Conservation (phyloP, 2,113 vertebrate species). For the Malurus melanocephalus region DNA sequence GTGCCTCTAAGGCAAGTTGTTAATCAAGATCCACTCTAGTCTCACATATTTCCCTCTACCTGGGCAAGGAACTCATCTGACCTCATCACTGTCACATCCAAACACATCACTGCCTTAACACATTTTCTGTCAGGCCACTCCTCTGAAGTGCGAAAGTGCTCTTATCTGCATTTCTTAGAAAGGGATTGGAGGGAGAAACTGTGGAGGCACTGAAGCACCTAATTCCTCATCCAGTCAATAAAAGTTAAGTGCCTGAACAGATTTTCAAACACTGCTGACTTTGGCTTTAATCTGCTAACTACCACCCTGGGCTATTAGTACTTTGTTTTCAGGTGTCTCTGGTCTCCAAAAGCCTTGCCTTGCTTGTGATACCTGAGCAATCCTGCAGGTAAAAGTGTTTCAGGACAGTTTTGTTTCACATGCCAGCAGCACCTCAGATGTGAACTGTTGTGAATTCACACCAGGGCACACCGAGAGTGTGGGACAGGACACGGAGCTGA, state of each 20-base stretch:
- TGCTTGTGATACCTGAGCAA: not conserved
- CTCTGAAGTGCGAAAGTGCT: conserved; percentile 1
- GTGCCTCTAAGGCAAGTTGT: conserved; percentile 17
- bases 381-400: not conserved
- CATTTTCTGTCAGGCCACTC: not conserved
- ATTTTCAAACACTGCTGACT: not conserved
- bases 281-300: conserved; percentile 19
- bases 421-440: not conserved
- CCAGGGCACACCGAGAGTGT: not conserved
- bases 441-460: not conserved
- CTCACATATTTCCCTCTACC: not conserved
- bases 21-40: conserved; percentile 44
- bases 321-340: not conserved
- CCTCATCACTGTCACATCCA: conserved; percentile 10
- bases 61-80: not conserved
- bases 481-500: not conserved
- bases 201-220: not conserved
- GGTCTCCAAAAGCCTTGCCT: not conserved
- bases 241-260: conserved; percentile 13
- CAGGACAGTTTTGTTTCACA: not conserved
- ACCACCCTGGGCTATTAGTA: not conserved
- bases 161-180: conserved; percentile 18
- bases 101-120: not conserved
- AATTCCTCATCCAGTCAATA: conserved; percentile 32
- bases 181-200: not conserved